A percentile compares a stretch with the other conserved stretches of the same genome.
Conservation (phyloP, 1,140 invertebrate species). For the Ceratoteleas bidentatus region DNA sequence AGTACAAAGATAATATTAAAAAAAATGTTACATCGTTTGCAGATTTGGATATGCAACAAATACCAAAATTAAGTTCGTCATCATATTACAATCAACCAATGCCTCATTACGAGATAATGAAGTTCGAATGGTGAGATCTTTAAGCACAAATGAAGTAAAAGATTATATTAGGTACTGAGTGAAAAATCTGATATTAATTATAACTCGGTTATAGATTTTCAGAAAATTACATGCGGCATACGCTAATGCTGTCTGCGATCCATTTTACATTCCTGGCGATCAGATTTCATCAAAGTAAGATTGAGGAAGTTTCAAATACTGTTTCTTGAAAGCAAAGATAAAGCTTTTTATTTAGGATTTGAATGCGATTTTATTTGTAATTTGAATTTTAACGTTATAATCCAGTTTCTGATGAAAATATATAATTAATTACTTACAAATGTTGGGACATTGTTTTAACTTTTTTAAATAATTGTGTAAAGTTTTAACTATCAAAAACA, state of each 20-base stretch:
- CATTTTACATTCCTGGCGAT: constrained; percentile 95
- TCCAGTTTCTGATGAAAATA: too few species aligned
- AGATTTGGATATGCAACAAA: constrained; percentile 99
- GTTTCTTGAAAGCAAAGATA: not conserved
- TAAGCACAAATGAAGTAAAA: not conserved
- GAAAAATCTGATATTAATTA: too few species aligned
- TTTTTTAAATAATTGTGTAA: too few species aligned
- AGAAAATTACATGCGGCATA: constrained; percentile 94
- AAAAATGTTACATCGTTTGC: constrained; percentile 20
- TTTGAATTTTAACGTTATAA: too few species aligned
- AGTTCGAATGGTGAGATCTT: constrained; percentile 89
- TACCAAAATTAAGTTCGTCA: constrained; percentile 96
- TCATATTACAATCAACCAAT: constrained; percentile 95
- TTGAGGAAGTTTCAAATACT: constrained; percentile 10
- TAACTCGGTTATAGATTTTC: constrained; percentile 87
- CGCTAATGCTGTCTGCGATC: constrained; percentile 96
- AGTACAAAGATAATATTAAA: too few species aligned
- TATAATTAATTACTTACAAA: too few species aligned
- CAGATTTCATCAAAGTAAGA: constrained; percentile 90
- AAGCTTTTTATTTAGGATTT: not conserved
- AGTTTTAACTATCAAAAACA: too few species aligned
- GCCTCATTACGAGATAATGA: constrained; percentile 95
- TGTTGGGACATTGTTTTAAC: too few species aligned
- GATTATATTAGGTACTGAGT: too few species aligned
- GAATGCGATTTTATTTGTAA: not conserved